Evolutionary conservation across 2,888 invertebrate genomes (phyloP).

Genomic region (Drosophila subsilvestris): DNA sequence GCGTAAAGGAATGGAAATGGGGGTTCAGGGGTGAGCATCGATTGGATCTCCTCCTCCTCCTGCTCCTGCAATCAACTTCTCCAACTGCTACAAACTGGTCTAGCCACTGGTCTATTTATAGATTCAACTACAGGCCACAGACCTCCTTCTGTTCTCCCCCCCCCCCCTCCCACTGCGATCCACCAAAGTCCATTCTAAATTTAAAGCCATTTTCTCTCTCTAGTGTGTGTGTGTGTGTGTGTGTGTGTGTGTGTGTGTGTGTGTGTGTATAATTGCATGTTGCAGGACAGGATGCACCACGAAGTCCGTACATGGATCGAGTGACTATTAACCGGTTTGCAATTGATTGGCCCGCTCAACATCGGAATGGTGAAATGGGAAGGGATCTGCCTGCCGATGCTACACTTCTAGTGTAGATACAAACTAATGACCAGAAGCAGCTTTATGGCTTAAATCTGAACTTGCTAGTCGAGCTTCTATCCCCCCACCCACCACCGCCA

Average conservation of each 20-base stretch:
- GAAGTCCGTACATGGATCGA: constrained; percentile 28
- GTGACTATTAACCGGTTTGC: constrained; percentile 71
- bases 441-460: constrained; percentile 44
- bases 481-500: constrained; percentile 1
- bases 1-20: not conserved
- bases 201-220: constrained; percentile 63
- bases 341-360: constrained; percentile 62
- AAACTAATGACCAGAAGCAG: constrained; percentile 48
- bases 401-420: constrained; percentile 71
- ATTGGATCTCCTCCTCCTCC: not conserved
- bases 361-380: constrained; percentile 27
- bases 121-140: constrained; percentile 13
- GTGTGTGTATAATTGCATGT: constrained; percentile 45
- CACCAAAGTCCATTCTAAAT: constrained; percentile 77
- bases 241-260: constrained; percentile 31
- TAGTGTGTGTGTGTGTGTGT: constrained; percentile 32
- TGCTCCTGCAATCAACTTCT: not conserved
- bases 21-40: not conserved
- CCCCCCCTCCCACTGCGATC: constrained; percentile 12
- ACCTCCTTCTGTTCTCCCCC: not conserved
- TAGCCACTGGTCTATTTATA: constrained; percentile 61
- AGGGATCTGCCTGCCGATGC: not conserved
- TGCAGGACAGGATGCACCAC: constrained; percentile 59
- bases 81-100: constrained; percentile 53
- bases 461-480: constrained; percentile 38